These are phyloP conservation scores for Strigamia maritima DNA, from an alignment of 2,888 invertebrate species.

Conservation along the genomic window DNA sequence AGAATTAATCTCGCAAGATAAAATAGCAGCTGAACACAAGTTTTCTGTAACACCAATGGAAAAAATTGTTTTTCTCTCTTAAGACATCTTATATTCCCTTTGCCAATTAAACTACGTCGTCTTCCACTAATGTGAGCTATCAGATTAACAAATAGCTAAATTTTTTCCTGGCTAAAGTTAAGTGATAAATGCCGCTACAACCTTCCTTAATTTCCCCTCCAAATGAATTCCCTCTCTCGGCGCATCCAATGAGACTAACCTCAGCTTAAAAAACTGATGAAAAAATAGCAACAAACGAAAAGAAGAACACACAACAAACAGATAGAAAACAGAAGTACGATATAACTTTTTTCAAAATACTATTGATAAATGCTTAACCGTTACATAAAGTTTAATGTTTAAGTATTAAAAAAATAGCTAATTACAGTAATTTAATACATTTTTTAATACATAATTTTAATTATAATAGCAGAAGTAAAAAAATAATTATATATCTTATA, in stretches of 20 bases:
- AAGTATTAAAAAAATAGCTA: too few species aligned
- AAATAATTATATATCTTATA: too few species aligned
- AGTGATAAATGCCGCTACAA: not conserved
- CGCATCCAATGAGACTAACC: not conserved
- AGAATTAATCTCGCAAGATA: conserved; percentile 19
- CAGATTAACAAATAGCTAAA: conserved; percentile 14
- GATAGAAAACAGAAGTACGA: not conserved
- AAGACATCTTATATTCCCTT: conserved; percentile 8
- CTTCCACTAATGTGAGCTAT: conserved; percentile 18
- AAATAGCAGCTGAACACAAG: not conserved
- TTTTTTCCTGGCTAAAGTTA: not conserved
- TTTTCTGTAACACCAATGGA: not conserved
- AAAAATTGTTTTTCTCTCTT: not conserved
- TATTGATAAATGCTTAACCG: too few species aligned
- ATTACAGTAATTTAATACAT: too few species aligned
- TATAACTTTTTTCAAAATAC: too few species aligned
- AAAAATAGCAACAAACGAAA: not conserved
- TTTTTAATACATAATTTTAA: too few species aligned
- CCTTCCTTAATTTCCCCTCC: not conserved
- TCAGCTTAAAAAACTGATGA: not conserved
- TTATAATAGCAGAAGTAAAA: too few species aligned
- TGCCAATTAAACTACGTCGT: conserved; percentile 20
- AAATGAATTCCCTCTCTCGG: not conserved
- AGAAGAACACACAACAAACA: not conserved
- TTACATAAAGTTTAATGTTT: too few species aligned